These are phyloP conservation scores for Cyanistes caeruleus DNA, from an alignment of 2,113 vertebrate species.

Conservation along the genomic window DNA sequence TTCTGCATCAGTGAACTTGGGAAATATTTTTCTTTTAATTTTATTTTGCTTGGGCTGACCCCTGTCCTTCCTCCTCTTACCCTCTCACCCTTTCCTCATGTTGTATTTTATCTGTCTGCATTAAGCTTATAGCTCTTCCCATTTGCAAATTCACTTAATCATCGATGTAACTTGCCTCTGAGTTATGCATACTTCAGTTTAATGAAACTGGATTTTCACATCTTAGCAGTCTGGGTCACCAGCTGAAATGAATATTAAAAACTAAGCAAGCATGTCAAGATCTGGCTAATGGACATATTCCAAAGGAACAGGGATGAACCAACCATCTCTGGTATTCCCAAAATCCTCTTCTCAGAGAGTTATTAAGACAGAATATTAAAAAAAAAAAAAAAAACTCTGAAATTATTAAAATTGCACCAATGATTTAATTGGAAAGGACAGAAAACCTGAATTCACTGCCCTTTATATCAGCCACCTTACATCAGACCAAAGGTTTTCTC, in stretches of 20 bases:
- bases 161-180: not conserved
- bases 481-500: not conserved
- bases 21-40: not conserved
- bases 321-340: not conserved
- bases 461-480: not conserved
- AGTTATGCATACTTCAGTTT: not conserved
- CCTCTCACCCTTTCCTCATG: not conserved
- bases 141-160: not conserved
- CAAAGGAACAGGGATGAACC: not conserved
- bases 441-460: not conserved
- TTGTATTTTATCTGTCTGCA: not conserved
- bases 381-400: not conserved
- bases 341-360: not conserved
- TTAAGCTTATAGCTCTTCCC: not conserved
- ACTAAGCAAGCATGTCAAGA: not conserved
- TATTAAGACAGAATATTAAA: not conserved
- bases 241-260: not conserved
- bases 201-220: slow-evolving; percentile 34
- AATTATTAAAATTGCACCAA: not conserved
- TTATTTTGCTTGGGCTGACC: not conserved
- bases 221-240: not conserved
- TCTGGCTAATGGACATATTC: not conserved
- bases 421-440: not conserved
- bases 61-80: not conserved
- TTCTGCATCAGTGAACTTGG: not conserved